Percentiles rank a stretch among this genome's conserved stretches.
Evolutionary conservation across 2,113 vertebrate genomes (phyloP).

Genomic region (Phylloscopus trochiloides): DNA sequence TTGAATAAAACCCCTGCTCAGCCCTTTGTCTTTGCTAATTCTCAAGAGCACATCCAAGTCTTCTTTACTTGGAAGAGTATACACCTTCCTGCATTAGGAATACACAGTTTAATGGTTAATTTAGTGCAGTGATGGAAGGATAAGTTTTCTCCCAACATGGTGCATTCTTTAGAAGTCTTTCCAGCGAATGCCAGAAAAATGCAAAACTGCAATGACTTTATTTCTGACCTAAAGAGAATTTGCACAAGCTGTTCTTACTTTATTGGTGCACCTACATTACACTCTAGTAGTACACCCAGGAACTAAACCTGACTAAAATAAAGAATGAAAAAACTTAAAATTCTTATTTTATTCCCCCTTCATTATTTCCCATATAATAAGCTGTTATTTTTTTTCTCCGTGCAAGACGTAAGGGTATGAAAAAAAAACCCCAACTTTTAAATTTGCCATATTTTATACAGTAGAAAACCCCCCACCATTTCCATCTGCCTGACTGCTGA

Average conservation of each 20-base stretch:
- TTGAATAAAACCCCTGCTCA: neutral
- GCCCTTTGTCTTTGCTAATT: neutral
- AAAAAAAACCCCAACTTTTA: neutral
- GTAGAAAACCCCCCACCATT: neutral
- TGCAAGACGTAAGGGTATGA: neutral
- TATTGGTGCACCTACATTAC: neutral
- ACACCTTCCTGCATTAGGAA: neutral
- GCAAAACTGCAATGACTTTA: neutral
- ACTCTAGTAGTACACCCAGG: neutral
- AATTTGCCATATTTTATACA: neutral
- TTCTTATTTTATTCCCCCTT: neutral
- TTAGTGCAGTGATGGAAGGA: accelerated
- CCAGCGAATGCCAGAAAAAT: neutral
- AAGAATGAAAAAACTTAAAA: neutral
- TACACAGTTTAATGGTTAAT: neutral
- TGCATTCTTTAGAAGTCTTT: neutral
- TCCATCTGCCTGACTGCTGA: neutral
- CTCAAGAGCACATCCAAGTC: neutral
- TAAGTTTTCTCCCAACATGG: neutral
- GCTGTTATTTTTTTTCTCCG: neutral
- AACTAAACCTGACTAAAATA: neutral
- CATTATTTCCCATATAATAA: neutral
- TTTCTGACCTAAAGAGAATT: neutral
- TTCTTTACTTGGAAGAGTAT: neutral
- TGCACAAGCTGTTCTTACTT: neutral